Percentiles rank a stretch among this genome's conserved stretches.
Evolutionary conservation across 2,888 invertebrate species (phyloP).

Genomic region (Cosmopolites sordidus): DNA sequence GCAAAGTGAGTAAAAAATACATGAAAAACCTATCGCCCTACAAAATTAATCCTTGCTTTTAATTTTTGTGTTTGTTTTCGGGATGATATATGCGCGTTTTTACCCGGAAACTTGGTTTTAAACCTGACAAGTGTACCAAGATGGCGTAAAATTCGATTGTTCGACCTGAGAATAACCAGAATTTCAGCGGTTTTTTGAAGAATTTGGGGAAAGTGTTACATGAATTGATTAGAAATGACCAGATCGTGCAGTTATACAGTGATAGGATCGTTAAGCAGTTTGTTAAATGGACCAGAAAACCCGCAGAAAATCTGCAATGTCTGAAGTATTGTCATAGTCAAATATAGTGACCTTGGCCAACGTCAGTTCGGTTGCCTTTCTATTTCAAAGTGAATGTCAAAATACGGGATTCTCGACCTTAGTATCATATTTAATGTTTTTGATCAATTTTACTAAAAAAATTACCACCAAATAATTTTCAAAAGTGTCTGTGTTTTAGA

Average conservation of each 20-base stretch:
- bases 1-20: conserved; percentile 63
- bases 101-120: conserved; percentile 14
- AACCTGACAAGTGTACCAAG: conserved; percentile 42
- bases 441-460: conserved; percentile 34
- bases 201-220: conserved; percentile 2
- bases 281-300: conserved; percentile 31
- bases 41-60: conserved; percentile 9
- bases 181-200: conserved; percentile 8
- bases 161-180: conserved; percentile 11
- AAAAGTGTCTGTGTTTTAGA: conserved; percentile 2
- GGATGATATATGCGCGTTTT: background rate
- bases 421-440: conserved; percentile 32
- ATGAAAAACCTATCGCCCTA: conserved; percentile 15
- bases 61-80: conserved; percentile 16
- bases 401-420: conserved; percentile 35
- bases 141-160: conserved; percentile 39
- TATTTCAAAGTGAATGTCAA: conserved; percentile 34
- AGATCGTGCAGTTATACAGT: background rate
- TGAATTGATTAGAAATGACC: background rate
- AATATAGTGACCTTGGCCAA: conserved; percentile 47
- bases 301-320: conserved; percentile 37
- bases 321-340: conserved; percentile 46
- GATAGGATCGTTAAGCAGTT: conserved; percentile 20
- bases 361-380: conserved; percentile 46
- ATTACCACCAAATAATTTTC: conserved; percentile 6